phyloP scores from a whole-genome alignment of 2,113 vertebrate species.

The Pardalotus punctatus region DNA sequence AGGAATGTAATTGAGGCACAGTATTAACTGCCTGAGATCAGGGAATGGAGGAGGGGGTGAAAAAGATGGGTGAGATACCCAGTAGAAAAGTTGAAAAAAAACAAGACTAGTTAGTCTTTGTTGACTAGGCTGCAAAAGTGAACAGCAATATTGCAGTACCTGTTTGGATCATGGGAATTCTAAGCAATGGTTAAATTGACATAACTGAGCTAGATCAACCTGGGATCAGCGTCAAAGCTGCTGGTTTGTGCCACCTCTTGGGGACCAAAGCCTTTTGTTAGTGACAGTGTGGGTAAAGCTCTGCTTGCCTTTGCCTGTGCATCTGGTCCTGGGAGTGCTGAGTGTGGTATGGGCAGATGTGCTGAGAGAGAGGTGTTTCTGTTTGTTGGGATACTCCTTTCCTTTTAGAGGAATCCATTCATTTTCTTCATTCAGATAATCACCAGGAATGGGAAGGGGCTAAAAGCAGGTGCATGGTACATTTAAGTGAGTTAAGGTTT shows the following conservation, averaged over 20 bases:
- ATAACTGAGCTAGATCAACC: background rate
- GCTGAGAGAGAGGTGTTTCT: background rate
- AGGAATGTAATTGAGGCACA: background rate
- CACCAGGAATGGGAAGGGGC: background rate
- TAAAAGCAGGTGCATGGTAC: background rate
- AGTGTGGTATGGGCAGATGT: background rate
- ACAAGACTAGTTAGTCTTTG: background rate
- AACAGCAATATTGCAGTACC: background rate
- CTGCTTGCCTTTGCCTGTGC: background rate
- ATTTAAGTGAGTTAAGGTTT: background rate
- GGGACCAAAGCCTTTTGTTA: background rate
- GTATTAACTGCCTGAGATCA: slow-evolving; percentile 31
- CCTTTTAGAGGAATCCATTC: background rate
- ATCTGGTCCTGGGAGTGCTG: background rate
- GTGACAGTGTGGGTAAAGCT: background rate
- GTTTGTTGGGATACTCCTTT: background rate
- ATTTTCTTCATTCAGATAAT: background rate
- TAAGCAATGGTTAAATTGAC: background rate
- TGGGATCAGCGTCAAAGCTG: background rate
- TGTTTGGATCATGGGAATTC: background rate
- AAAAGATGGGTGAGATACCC: slow-evolving; percentile 14
- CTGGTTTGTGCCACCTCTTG: background rate
- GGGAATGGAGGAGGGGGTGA: background rate
- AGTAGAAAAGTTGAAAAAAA: slow-evolving; percentile 4
- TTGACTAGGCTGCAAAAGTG: background rate